Conservation (phyloP, 2,888 invertebrate species). For the Drosophila rellima region DNA sequence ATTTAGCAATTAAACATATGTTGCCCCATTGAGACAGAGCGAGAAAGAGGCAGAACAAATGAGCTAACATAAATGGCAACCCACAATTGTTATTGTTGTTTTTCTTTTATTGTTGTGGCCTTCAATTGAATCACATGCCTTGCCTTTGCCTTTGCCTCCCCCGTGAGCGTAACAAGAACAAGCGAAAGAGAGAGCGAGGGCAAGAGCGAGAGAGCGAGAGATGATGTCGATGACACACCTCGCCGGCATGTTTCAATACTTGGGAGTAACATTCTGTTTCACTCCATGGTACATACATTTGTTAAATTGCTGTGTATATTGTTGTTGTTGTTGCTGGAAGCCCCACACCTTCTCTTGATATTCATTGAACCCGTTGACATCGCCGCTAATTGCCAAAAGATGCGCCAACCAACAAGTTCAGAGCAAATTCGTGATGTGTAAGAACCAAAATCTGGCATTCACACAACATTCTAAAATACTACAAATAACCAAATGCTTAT, state of each 20-base stretch:
- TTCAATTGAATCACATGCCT: slow-evolving; percentile 72
- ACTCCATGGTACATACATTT: slow-evolving; percentile 10
- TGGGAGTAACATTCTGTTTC: slow-evolving; percentile 46
- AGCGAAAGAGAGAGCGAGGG: slow-evolving; percentile 6
- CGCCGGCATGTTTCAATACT: slow-evolving; percentile 27
- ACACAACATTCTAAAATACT: slow-evolving; percentile 17
- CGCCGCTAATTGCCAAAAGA: slow-evolving; percentile 74
- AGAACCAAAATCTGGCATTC: slow-evolving; percentile 49
- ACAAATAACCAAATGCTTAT: not conserved
- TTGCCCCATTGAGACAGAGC: slow-evolving; percentile 35
- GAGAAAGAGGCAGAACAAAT: slow-evolving; percentile 46
- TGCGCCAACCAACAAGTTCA: slow-evolving; percentile 59
- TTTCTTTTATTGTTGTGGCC: slow-evolving; percentile 51
- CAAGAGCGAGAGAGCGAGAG: slow-evolving; percentile 35
- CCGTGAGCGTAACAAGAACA: slow-evolving; percentile 40
- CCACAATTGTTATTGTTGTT: slow-evolving; percentile 27
- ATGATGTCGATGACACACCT: slow-evolving; percentile 77
- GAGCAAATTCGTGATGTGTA: slow-evolving; percentile 68
- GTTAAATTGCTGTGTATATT: not conserved
- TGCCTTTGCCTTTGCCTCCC: slow-evolving; percentile 20
- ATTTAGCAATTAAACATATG: slow-evolving; percentile 80
- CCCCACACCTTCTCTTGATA: slow-evolving; percentile 72
- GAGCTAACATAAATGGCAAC: slow-evolving; percentile 74
- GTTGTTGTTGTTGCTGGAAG: slow-evolving; percentile 16
- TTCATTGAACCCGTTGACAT: slow-evolving; percentile 78